These are phyloP conservation scores for Plodia interpunctella DNA, from an alignment of 1,140 invertebrate genomes.

Conservation along the genomic window DNA sequence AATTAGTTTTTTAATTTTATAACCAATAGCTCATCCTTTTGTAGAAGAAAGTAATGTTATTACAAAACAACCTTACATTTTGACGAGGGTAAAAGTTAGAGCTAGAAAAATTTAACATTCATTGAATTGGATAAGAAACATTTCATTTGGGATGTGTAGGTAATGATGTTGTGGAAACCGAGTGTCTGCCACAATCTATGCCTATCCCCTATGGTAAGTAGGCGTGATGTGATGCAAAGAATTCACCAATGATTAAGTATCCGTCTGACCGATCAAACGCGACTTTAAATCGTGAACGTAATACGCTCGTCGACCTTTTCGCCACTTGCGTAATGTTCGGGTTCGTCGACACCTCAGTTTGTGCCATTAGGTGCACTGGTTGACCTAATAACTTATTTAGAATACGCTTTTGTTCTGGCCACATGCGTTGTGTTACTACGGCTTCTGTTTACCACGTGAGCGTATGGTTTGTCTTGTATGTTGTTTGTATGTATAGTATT, in stretches of 20 bases:
- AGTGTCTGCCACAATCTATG: no score
- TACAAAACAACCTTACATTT: no score
- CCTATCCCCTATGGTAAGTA: neutral
- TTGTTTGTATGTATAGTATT: neutral
- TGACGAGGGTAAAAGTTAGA: no score
- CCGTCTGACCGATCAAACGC: no score
- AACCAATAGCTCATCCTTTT: no score
- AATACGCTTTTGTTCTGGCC: constrained; percentile 7
- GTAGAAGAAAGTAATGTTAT: no score
- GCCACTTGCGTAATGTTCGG: constrained; percentile 2
- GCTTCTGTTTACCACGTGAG: neutral
- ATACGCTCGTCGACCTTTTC: constrained; percentile 9
- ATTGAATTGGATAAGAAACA: no score
- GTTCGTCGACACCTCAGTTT: constrained; percentile 8
- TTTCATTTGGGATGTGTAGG: no score
- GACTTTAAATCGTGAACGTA: neutral
- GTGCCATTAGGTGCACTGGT: constrained; percentile 5
- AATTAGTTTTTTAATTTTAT: no score
- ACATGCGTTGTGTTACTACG: neutral
- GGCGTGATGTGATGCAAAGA: neutral
- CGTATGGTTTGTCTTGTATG: neutral
- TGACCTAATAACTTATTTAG: constrained; percentile 9
- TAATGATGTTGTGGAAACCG: no score
- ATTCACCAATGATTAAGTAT: neutral
- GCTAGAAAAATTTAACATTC: no score